Conservation (phyloP, 2,113 vertebrate species). For the Notothenia coriiceps region DNA sequence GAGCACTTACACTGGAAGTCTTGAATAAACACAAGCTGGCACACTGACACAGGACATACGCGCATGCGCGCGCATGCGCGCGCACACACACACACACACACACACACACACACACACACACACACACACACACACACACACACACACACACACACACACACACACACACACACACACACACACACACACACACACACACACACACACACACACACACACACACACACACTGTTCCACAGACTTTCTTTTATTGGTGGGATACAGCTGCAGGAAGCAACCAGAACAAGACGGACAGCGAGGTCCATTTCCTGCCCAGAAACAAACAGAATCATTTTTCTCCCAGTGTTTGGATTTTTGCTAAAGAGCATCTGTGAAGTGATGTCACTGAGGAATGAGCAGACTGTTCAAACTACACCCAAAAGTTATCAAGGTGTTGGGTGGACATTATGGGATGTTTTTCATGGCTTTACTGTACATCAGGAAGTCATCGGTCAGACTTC, state of each 20-base stretch:
- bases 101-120: too few species aligned
- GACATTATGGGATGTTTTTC: background rate
- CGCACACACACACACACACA: too few species aligned
- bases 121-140: background rate
- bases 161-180: background rate
- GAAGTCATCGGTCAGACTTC: background rate
- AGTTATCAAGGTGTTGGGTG: background rate
- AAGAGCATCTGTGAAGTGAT: background rate
- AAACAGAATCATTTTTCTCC: background rate
- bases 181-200: background rate
- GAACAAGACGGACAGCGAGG: background rate
- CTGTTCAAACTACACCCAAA: background rate
- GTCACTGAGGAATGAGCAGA: background rate
- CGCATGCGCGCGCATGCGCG: too few species aligned
- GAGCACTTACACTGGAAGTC: background rate
- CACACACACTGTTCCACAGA: background rate
- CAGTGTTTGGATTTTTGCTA: background rate
- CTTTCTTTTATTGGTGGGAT: background rate
- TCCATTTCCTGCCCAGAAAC: conserved; percentile 1
- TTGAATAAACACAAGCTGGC: conserved; percentile 4
- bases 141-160: too few species aligned
- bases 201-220: background rate
- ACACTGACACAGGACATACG: background rate
- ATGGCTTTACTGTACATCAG: background rate
- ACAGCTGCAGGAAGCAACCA: background rate